Percentiles rank a stretch among this genome's conserved stretches.
phyloP scores from a whole-genome alignment of 2,113 vertebrate genomes.

The Andinoacara biseriatus region DNA sequence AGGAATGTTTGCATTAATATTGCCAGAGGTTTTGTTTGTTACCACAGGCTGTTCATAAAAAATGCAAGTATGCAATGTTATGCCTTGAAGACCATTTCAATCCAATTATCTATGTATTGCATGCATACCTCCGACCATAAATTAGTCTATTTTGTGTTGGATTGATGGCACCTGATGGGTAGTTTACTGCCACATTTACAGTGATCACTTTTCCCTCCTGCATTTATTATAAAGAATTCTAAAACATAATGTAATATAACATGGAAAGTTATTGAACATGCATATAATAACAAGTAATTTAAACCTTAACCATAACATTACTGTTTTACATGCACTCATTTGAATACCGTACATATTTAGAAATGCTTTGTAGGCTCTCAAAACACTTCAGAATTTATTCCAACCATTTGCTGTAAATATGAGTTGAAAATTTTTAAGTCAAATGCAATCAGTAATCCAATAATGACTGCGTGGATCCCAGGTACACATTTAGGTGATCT shows the following conservation, averaged over 20 bases:
- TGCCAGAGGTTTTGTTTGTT: not conserved
- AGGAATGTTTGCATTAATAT: not conserved
- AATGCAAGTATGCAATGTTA: not conserved
- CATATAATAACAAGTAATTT: constrained; percentile 29
- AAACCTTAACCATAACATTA: constrained; percentile 31
- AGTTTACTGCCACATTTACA: not conserved
- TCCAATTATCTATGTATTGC: not conserved
- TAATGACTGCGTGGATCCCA: constrained; percentile 5
- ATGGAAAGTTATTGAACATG: constrained; percentile 3
- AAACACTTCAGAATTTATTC: not conserved
- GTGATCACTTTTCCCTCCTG: not conserved
- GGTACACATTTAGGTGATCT: constrained; percentile 1
- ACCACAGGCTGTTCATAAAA: not conserved
- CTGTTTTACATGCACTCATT: constrained; percentile 35
- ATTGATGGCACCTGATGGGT: not conserved
- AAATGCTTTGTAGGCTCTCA: not conserved
- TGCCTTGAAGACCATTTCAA: not conserved
- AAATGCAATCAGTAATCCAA: not conserved
- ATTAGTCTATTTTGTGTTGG: not conserved
- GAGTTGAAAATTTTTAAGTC: not conserved
- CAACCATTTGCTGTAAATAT: constrained; percentile 11
- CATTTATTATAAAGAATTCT: not conserved
- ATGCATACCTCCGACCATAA: not conserved
- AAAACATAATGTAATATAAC: constrained; percentile 16
- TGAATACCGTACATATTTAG: constrained; percentile 24